phyloP scores from a whole-genome alignment of 2,113 vertebrate genomes.

The Malurus elegans region DNA sequence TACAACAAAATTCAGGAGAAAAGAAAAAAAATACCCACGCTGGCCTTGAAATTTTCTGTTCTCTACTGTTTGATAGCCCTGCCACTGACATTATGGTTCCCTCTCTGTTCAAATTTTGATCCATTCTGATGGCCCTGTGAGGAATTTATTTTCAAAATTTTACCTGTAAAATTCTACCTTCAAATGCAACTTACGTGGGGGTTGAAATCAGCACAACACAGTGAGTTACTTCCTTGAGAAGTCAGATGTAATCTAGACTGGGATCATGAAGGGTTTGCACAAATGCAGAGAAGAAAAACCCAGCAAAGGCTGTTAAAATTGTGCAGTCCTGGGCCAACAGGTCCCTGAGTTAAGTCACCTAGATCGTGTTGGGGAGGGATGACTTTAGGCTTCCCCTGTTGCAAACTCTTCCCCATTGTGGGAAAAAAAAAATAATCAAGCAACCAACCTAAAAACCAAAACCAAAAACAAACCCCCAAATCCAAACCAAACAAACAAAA shows the following conservation, averaged over 20 bases:
- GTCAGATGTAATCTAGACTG: neutral
- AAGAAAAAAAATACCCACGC: neutral
- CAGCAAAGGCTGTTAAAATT: neutral
- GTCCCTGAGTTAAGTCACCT: neutral
- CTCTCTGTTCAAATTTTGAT: neutral
- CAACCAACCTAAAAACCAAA: neutral
- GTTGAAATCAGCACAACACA: neutral
- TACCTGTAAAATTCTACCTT: neutral
- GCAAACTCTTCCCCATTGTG: rapidly evolving
- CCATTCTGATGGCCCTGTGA: neutral
- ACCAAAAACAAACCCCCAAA: neutral
- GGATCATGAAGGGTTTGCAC: neutral
- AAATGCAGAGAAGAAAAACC: neutral
- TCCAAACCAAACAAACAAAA: neutral
- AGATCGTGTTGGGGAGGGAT: neutral
- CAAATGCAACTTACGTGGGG: rapidly evolving
- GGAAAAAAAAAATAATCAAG: neutral
- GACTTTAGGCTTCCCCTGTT: neutral
- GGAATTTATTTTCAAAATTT: neutral
- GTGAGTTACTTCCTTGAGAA: neutral
- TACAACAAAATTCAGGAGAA: neutral
- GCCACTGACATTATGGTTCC: rapidly evolving
- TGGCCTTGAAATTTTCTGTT: neutral
- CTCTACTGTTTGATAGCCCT: neutral
- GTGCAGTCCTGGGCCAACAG: neutral